Evolutionary conservation across 2,797 vertebrate genomes (phyloP).

Genomic region (Tapirus indicus): DNA sequence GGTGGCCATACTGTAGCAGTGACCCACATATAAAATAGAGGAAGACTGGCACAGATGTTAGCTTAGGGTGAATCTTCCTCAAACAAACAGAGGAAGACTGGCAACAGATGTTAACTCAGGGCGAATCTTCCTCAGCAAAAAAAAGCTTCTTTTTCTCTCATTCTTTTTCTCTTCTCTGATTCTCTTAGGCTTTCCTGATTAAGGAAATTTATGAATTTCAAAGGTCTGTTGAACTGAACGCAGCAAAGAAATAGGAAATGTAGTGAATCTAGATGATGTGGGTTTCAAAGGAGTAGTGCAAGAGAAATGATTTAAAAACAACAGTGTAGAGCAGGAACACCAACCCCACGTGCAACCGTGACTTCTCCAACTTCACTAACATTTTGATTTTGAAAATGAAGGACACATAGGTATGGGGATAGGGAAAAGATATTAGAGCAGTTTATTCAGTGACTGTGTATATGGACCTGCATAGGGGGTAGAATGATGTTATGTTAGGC

Average conservation of each 20-base stretch:
- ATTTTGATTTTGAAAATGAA: slow-evolving; percentile 36
- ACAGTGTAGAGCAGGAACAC: not conserved
- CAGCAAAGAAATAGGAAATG: not conserved
- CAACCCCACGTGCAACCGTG: not conserved
- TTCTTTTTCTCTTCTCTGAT: not conserved
- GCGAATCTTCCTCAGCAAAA: no score
- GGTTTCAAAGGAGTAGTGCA: not conserved
- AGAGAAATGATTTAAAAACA: not conserved
- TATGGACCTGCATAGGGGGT: not conserved
- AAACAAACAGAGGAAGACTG: no score
- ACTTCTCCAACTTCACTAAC: not conserved
- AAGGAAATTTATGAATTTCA: slow-evolving; percentile 25
- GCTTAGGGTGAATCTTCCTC: no score
- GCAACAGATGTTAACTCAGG: no score
- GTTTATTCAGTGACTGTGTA: not conserved
- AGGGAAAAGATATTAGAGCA: not conserved
- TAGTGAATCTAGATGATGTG: not conserved
- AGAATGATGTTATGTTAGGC: not conserved
- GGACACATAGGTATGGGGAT: not conserved
- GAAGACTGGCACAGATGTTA: no score
- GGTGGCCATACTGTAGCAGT: no score
- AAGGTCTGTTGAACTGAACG: not conserved
- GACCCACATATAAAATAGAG: no score
- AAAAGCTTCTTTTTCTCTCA: not conserved
- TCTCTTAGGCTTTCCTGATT: not conserved